phyloP scores from a whole-genome alignment of 2,797 vertebrate species.

The Mico argentatus region DNA sequence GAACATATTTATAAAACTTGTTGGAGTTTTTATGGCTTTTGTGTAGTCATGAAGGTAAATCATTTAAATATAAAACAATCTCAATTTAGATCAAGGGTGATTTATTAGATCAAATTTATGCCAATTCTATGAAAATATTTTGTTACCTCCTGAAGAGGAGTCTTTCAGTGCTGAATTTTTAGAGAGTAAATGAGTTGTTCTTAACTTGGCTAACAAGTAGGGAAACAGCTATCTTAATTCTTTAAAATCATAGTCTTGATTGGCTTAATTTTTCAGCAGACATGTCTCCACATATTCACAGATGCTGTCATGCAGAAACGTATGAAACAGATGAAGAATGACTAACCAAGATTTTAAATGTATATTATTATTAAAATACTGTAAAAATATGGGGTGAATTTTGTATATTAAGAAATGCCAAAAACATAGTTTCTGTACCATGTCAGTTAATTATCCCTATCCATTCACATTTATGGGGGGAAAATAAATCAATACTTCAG shows the following conservation, averaged over 20 bases:
- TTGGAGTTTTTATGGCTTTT: constrained; percentile 75
- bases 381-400: constrained; percentile 56
- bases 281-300: constrained; percentile 40
- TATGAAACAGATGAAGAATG: constrained; percentile 62
- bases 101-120: constrained; percentile 79
- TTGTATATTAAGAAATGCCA: constrained; percentile 68
- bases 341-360: constrained; percentile 66
- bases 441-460: constrained; percentile 54
- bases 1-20: constrained; percentile 64
- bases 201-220: no score
- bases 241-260: constrained; percentile 68
- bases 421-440: constrained; percentile 46
- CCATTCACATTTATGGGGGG: constrained; percentile 30
- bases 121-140: constrained; percentile 79
- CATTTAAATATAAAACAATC: constrained; percentile 71
- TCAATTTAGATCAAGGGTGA: constrained; percentile 74
- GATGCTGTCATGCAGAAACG: constrained; percentile 42
- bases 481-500: neutral
- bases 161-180: constrained; percentile 76
- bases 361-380: constrained; percentile 64
- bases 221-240: no score
- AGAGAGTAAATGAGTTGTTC: constrained; percentile 76
- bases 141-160: constrained; percentile 74
- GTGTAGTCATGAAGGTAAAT: constrained; percentile 71
- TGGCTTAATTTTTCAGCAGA: constrained; percentile 45